These are phyloP conservation scores for Meriones unguiculatus DNA, from an alignment of 2,113 vertebrate genomes.

Conservation along the genomic window DNA sequence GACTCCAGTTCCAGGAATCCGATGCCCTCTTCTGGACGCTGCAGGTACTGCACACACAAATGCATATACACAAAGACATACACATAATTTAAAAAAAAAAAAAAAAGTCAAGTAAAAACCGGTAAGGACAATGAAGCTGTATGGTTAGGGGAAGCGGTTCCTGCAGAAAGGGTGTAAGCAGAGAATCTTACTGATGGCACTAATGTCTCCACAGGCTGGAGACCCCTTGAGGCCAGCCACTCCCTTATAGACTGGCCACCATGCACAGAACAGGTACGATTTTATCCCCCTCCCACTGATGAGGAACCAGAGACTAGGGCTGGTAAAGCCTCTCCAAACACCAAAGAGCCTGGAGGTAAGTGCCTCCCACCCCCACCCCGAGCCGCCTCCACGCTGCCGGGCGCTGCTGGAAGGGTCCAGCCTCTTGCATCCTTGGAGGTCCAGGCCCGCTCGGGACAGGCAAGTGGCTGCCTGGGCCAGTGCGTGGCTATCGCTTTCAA, in stretches of 20 bases:
- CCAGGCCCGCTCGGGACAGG: conserved; percentile 49
- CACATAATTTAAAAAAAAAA: background rate
- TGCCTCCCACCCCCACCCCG: background rate
- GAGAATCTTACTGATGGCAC: background rate
- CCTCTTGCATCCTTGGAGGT: conserved; percentile 59
- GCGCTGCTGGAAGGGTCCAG: background rate
- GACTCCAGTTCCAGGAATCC: background rate
- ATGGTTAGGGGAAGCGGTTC: fast-evolving
- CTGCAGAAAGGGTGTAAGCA: background rate
- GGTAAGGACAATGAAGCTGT: background rate
- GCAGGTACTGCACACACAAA: background rate
- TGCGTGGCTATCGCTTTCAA: conserved; percentile 77
- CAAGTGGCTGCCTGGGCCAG: conserved; percentile 65
- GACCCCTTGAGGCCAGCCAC: background rate
- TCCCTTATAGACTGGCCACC: background rate
- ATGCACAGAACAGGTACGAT: background rate
- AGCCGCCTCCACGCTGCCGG: too few species aligned
- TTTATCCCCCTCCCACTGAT: background rate
- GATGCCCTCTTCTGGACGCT: background rate
- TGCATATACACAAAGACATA: background rate
- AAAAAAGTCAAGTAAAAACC: background rate
- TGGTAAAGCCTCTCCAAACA: background rate
- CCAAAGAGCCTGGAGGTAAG: background rate
- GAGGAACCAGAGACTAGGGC: background rate
- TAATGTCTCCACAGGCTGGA: background rate